These are phyloP conservation scores for Armadillidium nasatum DNA, from an alignment of 1,140 invertebrate species.

Conservation along the genomic window DNA sequence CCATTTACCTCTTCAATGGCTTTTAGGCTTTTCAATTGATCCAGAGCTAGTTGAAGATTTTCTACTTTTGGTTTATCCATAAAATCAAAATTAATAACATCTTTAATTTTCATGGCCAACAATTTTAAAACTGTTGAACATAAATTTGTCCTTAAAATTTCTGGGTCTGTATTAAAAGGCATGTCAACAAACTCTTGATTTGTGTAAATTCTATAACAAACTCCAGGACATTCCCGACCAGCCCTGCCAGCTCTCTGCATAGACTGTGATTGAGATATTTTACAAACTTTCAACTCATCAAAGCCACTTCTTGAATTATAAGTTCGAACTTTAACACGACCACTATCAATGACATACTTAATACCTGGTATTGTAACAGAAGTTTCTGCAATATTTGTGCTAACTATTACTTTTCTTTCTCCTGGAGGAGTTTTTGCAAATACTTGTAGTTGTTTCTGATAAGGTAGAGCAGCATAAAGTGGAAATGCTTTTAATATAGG, in stretches of 20 bases:
- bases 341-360: constrained; percentile 88
- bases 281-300: constrained; percentile 74
- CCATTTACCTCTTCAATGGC: constrained; percentile 59
- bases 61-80: constrained; percentile 69
- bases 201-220: constrained; percentile 67
- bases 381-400: constrained; percentile 98
- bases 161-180: constrained; percentile 70
- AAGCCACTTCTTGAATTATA: constrained; percentile 77
- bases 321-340: constrained; percentile 82
- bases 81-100: constrained; percentile 79
- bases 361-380: constrained; percentile 93
- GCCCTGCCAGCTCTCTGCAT: constrained; percentile 87
- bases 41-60: constrained; percentile 56
- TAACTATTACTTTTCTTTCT: constrained; percentile 80
- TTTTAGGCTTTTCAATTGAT: constrained; percentile 67
- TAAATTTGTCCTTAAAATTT: constrained; percentile 73
- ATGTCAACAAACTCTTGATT: constrained; percentile 64
- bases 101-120: constrained; percentile 73
- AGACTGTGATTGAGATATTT: constrained; percentile 84
- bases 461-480: constrained; percentile 75
- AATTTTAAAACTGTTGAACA: constrained; percentile 70
- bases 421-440: constrained; percentile 64
- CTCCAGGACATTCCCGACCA: constrained; percentile 75
- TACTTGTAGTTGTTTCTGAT: constrained; percentile 69
- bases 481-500: constrained; percentile 66